phyloP scores from a whole-genome alignment of 2,113 vertebrate genomes.

The Psophia crepitans region DNA sequence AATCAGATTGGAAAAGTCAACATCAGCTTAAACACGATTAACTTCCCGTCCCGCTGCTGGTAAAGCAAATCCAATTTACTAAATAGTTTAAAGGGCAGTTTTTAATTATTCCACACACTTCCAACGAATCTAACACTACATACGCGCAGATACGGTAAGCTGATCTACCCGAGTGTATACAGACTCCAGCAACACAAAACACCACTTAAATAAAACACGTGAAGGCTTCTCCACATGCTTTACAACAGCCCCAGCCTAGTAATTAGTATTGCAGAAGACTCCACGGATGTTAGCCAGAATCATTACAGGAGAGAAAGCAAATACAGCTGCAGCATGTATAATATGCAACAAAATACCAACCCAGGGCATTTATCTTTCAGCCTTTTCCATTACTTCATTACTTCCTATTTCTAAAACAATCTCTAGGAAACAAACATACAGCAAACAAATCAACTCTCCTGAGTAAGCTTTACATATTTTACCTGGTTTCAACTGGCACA shows the following conservation, averaged over 20 bases:
- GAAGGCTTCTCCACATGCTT: neutral
- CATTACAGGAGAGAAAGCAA: neutral
- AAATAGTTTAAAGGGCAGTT: slow-evolving; percentile 23
- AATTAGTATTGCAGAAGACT: neutral
- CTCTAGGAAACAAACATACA: neutral
- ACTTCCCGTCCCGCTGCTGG: neutral
- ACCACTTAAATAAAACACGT: neutral
- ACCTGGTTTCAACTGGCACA: neutral
- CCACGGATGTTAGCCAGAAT: fast-evolving
- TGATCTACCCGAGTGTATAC: neutral
- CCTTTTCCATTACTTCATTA: neutral
- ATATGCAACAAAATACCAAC: neutral
- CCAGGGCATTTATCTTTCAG: neutral
- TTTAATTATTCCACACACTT: slow-evolving; percentile 31
- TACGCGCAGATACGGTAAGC: too few species aligned
- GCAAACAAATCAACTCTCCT: neutral
- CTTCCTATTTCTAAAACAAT: neutral
- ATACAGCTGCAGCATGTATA: too few species aligned
- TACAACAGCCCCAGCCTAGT: neutral
- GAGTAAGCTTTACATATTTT: neutral
- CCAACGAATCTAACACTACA: neutral
- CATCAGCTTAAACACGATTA: slow-evolving; percentile 55
- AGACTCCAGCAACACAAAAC: neutral
- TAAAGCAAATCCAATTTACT: slow-evolving; percentile 55
- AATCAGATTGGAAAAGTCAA: slow-evolving; percentile 61